Evolutionary conservation across 53 echinoderm and acorn worm genomes (phyloP).

Genomic region (Patiria pectinifera): DNA sequence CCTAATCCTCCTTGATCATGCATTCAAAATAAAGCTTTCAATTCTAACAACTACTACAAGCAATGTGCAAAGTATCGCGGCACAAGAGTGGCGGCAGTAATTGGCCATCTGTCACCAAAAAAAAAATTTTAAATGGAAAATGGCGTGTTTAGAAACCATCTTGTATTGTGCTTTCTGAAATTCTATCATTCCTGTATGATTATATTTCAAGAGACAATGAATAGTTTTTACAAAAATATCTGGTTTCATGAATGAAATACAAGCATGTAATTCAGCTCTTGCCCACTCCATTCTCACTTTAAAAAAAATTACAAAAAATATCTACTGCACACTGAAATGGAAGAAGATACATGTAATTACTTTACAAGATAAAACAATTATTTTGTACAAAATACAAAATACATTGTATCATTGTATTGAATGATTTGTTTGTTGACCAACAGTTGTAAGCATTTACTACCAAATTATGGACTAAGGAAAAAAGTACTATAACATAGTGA

Average conservation of each 20-base stretch:
- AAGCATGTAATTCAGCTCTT: not conserved
- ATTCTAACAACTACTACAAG: not conserved
- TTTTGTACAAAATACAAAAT: no score
- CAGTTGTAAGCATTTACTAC: not conserved
- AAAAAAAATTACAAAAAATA: no score
- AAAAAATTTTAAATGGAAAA: not conserved
- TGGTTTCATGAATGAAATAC: slow-evolving; percentile 8
- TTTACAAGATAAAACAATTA: no score
- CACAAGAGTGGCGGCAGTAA: not conserved
- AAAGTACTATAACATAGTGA: not conserved
- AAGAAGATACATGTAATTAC: no score
- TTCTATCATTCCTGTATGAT: not conserved
- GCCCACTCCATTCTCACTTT: not conserved
- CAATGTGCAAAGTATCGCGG: not conserved
- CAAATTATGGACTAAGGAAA: not conserved
- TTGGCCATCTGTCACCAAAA: not conserved
- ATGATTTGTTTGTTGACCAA: no score
- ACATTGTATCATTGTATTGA: no score
- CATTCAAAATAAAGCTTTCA: not conserved
- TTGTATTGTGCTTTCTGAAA: not conserved
- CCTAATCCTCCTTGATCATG: not conserved
- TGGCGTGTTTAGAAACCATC: not conserved
- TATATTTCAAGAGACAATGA: not conserved
- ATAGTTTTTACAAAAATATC: not conserved
- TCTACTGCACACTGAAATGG: no score